These are phyloP conservation scores for Crotalus viridis DNA, from an alignment of 2,113 vertebrate species.

Conservation along the genomic window DNA sequence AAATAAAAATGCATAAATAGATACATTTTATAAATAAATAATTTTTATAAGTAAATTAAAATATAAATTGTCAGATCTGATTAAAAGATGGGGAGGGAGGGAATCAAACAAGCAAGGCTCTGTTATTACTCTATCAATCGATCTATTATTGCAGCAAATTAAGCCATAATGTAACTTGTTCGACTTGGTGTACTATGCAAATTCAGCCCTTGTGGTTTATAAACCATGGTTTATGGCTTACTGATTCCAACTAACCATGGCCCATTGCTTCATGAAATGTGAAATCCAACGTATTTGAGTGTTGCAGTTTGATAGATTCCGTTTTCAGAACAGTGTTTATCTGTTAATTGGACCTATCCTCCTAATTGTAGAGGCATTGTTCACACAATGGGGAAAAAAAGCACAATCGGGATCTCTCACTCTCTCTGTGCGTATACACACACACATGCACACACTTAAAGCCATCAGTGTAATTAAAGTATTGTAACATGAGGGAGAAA, in stretches of 20 bases:
- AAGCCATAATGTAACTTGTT: not conserved
- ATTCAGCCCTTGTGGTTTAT: not conserved
- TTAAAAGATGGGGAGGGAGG: not conserved
- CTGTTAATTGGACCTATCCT: not conserved
- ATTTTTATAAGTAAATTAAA: not conserved
- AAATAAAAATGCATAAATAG: not conserved
- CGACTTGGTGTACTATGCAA: not conserved
- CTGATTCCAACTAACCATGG: not conserved
- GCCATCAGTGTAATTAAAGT: constrained; percentile 1
- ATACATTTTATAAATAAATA: not conserved
- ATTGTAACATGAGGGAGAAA: not conserved
- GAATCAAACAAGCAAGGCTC: not conserved
- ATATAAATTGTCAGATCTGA: not conserved
- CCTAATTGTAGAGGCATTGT: not conserved
- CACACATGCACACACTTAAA: not conserved
- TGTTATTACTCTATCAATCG: not conserved
- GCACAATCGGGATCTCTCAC: not conserved
- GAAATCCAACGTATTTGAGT: not conserved
- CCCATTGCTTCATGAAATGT: not conserved
- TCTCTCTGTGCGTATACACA: not conserved
- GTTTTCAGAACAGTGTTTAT: not conserved
- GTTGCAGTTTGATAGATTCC: not conserved
- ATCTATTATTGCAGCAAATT: not conserved
- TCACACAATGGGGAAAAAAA: not conserved
- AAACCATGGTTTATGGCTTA: not conserved